Evolutionary conservation across 2,113 vertebrate genomes (phyloP), one percentile per base, ranked within the genome.

Genomic region (Hemicordylus capensis): DNA sequence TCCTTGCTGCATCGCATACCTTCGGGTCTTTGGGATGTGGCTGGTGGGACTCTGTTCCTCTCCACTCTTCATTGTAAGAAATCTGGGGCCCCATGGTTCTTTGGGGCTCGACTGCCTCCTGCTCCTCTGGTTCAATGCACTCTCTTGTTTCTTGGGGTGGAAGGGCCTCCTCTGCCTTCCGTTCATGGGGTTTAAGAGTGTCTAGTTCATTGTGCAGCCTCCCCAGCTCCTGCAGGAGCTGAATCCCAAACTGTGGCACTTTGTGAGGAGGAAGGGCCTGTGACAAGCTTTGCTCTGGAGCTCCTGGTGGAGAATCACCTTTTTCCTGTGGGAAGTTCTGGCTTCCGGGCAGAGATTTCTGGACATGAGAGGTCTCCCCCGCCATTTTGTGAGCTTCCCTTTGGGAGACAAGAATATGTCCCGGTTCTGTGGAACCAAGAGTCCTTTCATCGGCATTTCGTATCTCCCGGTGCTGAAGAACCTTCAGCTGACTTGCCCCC

Each of bases 151-250:
- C 39, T 26, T 44, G 83, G 17, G 59, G 26, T 9, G 42, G 20
- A 42, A 26, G 11, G 15, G 3, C 11, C 26, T 11, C n/a, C 56
- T 11, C 66, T 39, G 61, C 22, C 10, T 48, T 85, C n/a, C 8
- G 11, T 48, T 61, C 76, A 46, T 51, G 64, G 9, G 54, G 42
- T 28, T 39, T 17, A 37, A 72, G 39, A 48, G 66, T 26, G 61
- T 37, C 67, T 31, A 37, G 67, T 63, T 85, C 76, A 37, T 79
- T 61, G 44, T 72, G 54, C 42, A 72, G 3, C 56, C 66, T 72
- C 6, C 56, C 84, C 10, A 79, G 24, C 59, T 79, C 76, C 22
- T 51, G 76, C 20, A 72, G 84, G 54, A 79, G 67, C 26, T 48
- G 1, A 69, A 28, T 4, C 22, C 76, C 84, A 20, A 72, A 72